Percentiles rank a stretch among this genome's conserved stretches.
Evolutionary conservation across 2,888 invertebrate genomes (phyloP).

Genomic region (Lithophane socia): DNA sequence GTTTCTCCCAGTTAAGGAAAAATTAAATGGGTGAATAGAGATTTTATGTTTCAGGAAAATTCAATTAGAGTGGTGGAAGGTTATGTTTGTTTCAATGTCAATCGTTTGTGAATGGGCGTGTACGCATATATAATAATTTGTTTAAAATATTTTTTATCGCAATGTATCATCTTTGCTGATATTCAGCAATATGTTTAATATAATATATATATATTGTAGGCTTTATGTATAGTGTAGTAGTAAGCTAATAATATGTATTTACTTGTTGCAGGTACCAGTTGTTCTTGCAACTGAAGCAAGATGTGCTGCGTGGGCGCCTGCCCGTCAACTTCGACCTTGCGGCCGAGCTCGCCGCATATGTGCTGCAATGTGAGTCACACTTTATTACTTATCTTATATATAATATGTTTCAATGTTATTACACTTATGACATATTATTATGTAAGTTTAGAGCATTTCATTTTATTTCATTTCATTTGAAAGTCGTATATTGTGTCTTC

Average conservation of each 20-base stretch:
- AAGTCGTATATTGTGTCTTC: too few relatives aligned
- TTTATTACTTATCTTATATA: constrained; percentile 26
- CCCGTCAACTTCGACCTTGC: constrained; percentile 97
- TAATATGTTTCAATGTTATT: constrained; percentile 25
- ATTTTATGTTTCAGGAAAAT: constrained; percentile 54
- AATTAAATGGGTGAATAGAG: constrained; percentile 65
- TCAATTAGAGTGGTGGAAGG: constrained; percentile 12
- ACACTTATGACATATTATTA: constrained; percentile 5
- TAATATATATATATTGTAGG: neutral
- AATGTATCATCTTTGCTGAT: neutral
- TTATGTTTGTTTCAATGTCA: constrained; percentile 10
- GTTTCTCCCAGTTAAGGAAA: constrained; percentile 70
- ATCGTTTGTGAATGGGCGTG: neutral
- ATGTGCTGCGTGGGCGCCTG: constrained; percentile 97
- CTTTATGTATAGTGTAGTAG: neutral
- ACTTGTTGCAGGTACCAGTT: constrained; percentile 95
- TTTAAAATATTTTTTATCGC: neutral
- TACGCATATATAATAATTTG: neutral
- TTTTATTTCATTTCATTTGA: too few relatives aligned
- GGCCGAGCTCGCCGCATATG: constrained; percentile 97
- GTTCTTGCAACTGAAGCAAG: constrained; percentile 99
- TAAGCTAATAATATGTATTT: constrained; percentile 44
- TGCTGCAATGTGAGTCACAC: constrained; percentile 96
- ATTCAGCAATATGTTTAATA: neutral
- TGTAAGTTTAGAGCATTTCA: neutral